Evolutionary conservation across 2,797 vertebrate genomes (phyloP).

Genomic region (Mus caroli): DNA sequence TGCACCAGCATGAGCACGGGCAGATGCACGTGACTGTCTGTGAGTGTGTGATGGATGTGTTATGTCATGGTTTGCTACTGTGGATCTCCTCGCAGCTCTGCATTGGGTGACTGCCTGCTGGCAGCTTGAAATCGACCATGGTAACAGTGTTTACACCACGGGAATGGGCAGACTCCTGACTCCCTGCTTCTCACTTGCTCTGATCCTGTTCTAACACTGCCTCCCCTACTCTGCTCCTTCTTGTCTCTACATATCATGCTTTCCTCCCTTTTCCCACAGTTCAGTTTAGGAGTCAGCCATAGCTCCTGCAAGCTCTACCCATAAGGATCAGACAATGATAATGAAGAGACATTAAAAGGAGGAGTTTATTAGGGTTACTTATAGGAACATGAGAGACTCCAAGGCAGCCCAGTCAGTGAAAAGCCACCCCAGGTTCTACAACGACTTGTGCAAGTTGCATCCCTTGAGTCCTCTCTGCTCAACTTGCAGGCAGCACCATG

Average conservation of each 20-base stretch:
- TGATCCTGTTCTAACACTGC: neutral
- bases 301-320: neutral
- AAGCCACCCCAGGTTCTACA: neutral
- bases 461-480: neutral
- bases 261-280: neutral
- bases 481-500: neutral
- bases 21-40: neutral
- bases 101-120: too few species aligned
- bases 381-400: neutral
- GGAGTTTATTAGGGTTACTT: neutral
- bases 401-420: neutral
- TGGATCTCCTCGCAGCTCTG: neutral
- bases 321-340: too few species aligned
- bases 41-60: neutral
- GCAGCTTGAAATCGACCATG: neutral
- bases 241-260: neutral
- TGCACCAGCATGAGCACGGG: fast-evolving
- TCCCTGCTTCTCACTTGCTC: neutral
- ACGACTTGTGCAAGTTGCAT: neutral
- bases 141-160: neutral
- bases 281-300: neutral
- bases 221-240: neutral
- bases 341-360: neutral
- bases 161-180: neutral
- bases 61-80: fast-evolving